These are phyloP conservation scores for Chaetodon auriga DNA, from an alignment of 2,113 vertebrate species.

Conservation along the genomic window DNA sequence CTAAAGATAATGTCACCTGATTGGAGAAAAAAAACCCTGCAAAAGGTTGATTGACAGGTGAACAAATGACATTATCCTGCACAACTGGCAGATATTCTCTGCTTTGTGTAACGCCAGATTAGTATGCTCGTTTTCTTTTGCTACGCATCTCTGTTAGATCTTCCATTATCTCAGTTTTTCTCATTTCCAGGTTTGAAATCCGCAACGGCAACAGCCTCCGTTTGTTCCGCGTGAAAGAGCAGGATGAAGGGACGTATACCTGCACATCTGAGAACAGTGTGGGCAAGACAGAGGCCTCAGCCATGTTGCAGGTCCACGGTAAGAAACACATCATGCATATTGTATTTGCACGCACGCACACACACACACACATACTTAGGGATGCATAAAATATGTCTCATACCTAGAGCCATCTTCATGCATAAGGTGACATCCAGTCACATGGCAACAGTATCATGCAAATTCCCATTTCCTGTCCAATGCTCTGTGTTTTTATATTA, in stretches of 20 bases:
- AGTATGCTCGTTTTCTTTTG: slow-evolving; percentile 10
- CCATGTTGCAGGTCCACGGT: slow-evolving; percentile 96
- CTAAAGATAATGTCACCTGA: slow-evolving; percentile 49
- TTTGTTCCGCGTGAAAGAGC: slow-evolving; percentile 90
- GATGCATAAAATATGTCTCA: slow-evolving; percentile 37
- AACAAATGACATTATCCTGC: slow-evolving; percentile 44
- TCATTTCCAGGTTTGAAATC: slow-evolving; percentile 91
- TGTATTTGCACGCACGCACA: slow-evolving; percentile 17
- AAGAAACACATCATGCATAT: slow-evolving; percentile 70
- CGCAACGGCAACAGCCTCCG: slow-evolving; percentile 93
- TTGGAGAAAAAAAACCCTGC: slow-evolving; percentile 10
- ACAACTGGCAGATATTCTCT: slow-evolving; percentile 25
- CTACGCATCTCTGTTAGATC: slow-evolving; percentile 7
- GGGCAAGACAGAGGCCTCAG: slow-evolving; percentile 95
- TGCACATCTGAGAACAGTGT: slow-evolving; percentile 98
- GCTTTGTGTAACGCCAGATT: slow-evolving; percentile 36
- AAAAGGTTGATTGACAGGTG: slow-evolving; percentile 51
- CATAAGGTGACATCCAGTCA: slow-evolving; percentile 36
- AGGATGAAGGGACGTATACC: slow-evolving; percentile 95
- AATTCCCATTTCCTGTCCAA: slow-evolving; percentile 39
- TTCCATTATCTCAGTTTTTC: slow-evolving; percentile 45
- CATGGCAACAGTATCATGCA: slow-evolving; percentile 32
- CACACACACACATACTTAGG: slow-evolving; percentile 7
- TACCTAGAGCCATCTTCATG: slow-evolving; percentile 15
- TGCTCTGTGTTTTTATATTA: slow-evolving; percentile 58